Conservation (phyloP, 2,113 vertebrate species). For the Baryphthengus martii region DNA sequence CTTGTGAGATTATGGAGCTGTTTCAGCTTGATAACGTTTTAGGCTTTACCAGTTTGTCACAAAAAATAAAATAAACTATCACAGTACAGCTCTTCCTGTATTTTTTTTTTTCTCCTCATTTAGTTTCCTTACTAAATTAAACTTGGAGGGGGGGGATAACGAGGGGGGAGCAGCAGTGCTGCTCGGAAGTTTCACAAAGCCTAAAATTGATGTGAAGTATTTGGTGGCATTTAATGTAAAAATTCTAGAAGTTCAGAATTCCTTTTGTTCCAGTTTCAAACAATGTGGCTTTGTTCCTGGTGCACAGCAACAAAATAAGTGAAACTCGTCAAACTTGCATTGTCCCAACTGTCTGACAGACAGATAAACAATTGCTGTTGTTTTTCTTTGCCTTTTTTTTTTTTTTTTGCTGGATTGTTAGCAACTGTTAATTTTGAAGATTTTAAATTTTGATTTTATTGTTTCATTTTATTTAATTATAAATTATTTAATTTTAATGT, state of each 20-base stretch:
- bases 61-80: background rate
- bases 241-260: conserved; percentile 47
- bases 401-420: background rate
- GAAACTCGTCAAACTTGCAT: conserved; percentile 49
- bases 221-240: conserved; percentile 27
- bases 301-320: conserved; percentile 43
- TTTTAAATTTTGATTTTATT: too few relatives aligned
- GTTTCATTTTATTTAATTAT: too few relatives aligned
- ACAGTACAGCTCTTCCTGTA: background rate
- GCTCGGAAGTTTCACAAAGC: background rate
- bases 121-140: background rate
- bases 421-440: background rate
- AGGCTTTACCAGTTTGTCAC: background rate
- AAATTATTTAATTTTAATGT: too few relatives aligned
- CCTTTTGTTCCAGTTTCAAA: conserved; percentile 25
- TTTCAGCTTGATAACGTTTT: conserved; percentile 35
- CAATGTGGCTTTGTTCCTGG: conserved; percentile 39
- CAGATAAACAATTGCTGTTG: conserved; percentile 9
- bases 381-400: background rate
- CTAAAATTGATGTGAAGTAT: background rate
- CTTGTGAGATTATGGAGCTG: conserved; percentile 48
- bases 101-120: background rate
- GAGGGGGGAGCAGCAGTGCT: background rate
- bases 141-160: background rate
- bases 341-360: background rate